Conservation (phyloP, 2,888 invertebrate species). For the Seira ritae region DNA sequence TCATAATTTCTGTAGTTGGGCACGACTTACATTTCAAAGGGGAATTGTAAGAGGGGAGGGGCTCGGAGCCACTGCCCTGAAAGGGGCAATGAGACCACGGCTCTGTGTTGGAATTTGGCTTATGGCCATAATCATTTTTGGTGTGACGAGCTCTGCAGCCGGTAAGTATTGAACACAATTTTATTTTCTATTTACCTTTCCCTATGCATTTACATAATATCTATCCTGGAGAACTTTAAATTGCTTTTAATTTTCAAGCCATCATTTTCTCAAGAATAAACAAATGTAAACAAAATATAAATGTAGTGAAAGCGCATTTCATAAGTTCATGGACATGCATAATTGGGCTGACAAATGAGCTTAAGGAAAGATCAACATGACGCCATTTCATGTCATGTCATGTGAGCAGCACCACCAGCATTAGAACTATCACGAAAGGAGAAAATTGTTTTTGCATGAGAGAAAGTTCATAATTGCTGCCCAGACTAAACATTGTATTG, state of each 20-base stretch:
- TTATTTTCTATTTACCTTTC: constrained; percentile 36
- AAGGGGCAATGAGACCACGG: constrained; percentile 73
- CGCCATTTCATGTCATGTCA: constrained; percentile 54
- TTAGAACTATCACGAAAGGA: too few relatives aligned
- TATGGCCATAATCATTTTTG: constrained; percentile 73
- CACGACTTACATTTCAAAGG: constrained; percentile 46
- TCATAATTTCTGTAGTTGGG: constrained; percentile 49
- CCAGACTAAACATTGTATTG: constrained; percentile 20
- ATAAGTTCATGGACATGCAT: constrained; percentile 27
- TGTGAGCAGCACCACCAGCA: background rate
- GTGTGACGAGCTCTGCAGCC: constrained; percentile 70
- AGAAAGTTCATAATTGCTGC: constrained; percentile 37
- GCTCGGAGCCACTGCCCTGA: constrained; percentile 67
- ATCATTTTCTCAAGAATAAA: background rate
- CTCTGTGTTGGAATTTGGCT: constrained; percentile 73
- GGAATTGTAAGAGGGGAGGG: constrained; percentile 55
- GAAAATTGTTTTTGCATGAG: constrained; percentile 21
- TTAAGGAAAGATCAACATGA: constrained; percentile 61
- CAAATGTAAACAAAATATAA: background rate
- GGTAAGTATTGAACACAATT: constrained; percentile 70
- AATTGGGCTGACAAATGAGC: constrained; percentile 58
- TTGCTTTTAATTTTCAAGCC: background rate
- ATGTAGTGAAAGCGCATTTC: background rate
- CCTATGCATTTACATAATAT: background rate
- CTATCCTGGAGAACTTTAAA: constrained; percentile 19